Evolutionary conservation across 2,888 invertebrate genomes (phyloP).

Genomic region (Andrena chrysosceles): DNA sequence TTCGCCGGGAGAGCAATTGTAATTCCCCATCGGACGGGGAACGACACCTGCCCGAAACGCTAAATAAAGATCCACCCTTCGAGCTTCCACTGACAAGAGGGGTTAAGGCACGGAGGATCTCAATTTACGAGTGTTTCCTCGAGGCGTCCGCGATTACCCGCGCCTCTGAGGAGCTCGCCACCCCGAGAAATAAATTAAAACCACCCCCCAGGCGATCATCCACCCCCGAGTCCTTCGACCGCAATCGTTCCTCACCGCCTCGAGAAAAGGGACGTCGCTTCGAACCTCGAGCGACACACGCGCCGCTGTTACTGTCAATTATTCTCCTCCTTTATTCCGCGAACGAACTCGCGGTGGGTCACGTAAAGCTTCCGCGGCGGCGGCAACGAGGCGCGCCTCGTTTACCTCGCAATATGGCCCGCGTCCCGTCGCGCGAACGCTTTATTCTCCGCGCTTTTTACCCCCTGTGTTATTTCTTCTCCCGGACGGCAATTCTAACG

Average conservation of each 20-base stretch:
- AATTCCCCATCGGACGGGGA: background rate
- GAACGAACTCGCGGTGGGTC: background rate
- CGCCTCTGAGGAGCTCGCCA: background rate
- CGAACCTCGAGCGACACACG: background rate
- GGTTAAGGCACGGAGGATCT: slow-evolving; percentile 3
- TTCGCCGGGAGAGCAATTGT: slow-evolving; percentile 11
- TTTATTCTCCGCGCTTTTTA: slow-evolving; percentile 43
- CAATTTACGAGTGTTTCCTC: slow-evolving; percentile 22
- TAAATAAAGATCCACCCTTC: slow-evolving; percentile 21
- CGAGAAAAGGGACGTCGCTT: background rate
- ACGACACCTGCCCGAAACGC: background rate
- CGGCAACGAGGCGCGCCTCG: slow-evolving; percentile 11
- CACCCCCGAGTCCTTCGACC: background rate
- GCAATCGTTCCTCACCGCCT: no score
- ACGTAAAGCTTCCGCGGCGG: background rate
- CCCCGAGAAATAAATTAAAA: slow-evolving; percentile 33
- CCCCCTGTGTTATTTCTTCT: background rate
- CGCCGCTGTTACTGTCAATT: no score
- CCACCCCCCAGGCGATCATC: background rate
- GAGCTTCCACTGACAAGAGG: background rate
- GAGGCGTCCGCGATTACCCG: background rate
- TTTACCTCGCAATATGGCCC: slow-evolving; percentile 40
- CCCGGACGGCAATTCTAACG: slow-evolving; percentile 14
- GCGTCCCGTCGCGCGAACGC: slow-evolving; percentile 18
- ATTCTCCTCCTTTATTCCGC: no score